Base-by-base conservation (phyloP, 2,113 vertebrate species). In the Acanthochromis polyacanthus region DNA sequence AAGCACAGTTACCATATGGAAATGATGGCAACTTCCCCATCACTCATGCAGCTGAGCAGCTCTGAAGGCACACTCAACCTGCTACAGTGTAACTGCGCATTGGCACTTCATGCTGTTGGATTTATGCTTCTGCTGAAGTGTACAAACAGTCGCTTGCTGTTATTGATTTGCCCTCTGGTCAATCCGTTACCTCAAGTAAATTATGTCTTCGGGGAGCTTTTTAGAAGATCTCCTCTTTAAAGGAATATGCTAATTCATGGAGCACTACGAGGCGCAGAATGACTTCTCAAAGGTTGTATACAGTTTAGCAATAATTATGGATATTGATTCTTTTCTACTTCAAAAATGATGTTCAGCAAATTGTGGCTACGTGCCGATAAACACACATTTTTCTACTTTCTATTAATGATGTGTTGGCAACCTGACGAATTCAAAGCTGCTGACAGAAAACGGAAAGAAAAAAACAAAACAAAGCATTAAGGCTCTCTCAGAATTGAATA, bases 111-210 rank as follows among this genome's bases (percentile, higher is more conserved):
- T 56, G 63, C 63, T 71, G 79, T 78, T 68, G 63, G 74, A 89
- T 82, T 78, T 84, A 78, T 88, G 84, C 84, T 46, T 74, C 57
- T 66, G 52, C 67, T 70, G 71, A 82, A 80, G 80, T 71, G 70
- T 51, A 75, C 83, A 82, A 84, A 87, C 66, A 72, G 75, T 72
- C 53, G 15, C 72, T 81, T 19, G 53, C 32, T 71, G 38, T 68
- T 83, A 87, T 90, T 62, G 90, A 89, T 89, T 81, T 68, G 69
- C 63, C 88, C 83, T 74, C 66, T n/a, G 80, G 87, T 81, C 89
- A 80, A 58, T 81, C 36, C 20, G 23, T 73, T 77, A 67, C 56
- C 72, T 50, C 1, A 2, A 78, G 53, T 77, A 80, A 85, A 88
- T 85, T 22, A 82, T 70, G 76, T 86, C 80, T 76, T 71, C 1